These are phyloP conservation scores for Phymanthus crucifer DNA, from an alignment of 92 coral and sea anemone species.

Conservation along the genomic window DNA sequence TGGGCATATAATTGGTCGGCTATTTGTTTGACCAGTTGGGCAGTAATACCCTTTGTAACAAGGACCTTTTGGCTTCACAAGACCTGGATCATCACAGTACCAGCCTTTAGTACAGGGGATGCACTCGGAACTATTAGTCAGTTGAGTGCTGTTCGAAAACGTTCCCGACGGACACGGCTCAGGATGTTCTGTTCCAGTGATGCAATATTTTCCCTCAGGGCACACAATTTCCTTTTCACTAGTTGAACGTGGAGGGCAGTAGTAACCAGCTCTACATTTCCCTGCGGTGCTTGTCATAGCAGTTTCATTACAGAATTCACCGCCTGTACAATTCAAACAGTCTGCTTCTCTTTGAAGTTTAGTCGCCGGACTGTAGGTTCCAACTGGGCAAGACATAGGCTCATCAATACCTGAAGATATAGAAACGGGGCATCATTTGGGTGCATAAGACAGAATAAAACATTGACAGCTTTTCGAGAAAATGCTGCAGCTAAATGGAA, in stretches of 20 bases:
- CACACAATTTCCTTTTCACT: conserved; percentile 65
- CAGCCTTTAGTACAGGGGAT: conserved; percentile 76
- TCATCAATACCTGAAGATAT: conserved; percentile 68
- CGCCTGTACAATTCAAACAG: conserved; percentile 92
- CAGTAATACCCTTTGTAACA: conserved; percentile 86
- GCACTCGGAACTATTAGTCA: conserved; percentile 65
- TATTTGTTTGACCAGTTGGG: conserved; percentile 74
- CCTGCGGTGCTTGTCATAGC: conserved; percentile 88
- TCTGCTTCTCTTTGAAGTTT: conserved; percentile 66
- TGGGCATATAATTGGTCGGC: conserved; percentile 70
- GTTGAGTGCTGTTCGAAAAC: conserved; percentile 73
- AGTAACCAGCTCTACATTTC: conserved; percentile 78
- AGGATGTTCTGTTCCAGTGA: conserved; percentile 72
- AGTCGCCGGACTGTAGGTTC: conserved; percentile 67
- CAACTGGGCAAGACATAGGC: conserved; percentile 85
- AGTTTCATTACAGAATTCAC: conserved; percentile 88
- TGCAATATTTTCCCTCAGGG: conserved; percentile 82
- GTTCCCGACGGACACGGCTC: conserved; percentile 83
- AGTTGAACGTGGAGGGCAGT: conserved; percentile 82
- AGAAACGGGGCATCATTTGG: background rate
- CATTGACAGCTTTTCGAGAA: background rate
- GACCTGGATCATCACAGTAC: conserved; percentile 85
- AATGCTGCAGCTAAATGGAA: background rate
- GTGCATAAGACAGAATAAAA: background rate
- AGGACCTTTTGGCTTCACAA: conserved; percentile 68